phyloP scores from a whole-genome alignment of 2,797 vertebrate genomes.

The Limosa lapponica region DNA sequence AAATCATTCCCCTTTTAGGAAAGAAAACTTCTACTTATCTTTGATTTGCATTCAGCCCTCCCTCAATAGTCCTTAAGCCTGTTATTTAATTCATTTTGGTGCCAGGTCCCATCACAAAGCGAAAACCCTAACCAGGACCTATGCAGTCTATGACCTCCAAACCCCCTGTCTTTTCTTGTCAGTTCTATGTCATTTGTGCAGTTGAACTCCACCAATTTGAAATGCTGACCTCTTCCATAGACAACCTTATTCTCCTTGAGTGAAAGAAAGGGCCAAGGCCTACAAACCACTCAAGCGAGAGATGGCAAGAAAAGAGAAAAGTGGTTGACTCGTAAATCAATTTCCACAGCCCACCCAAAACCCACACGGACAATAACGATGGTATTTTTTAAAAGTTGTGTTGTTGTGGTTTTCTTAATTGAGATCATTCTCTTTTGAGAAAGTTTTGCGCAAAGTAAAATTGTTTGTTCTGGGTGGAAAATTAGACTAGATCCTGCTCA shows the following conservation, averaged over 20 bases:
- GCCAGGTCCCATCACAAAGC: slow-evolving; percentile 85
- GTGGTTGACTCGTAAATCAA: slow-evolving; percentile 87
- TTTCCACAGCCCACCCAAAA: slow-evolving; percentile 87
- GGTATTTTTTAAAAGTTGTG: slow-evolving; percentile 67
- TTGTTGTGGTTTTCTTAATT: slow-evolving; percentile 66
- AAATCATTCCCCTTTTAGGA: slow-evolving; percentile 83
- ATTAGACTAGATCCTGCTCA: not conserved
- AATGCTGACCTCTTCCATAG: slow-evolving; percentile 86
- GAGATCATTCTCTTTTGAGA: slow-evolving; percentile 18
- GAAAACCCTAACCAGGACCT: slow-evolving; percentile 80
- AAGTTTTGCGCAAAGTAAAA: slow-evolving; percentile 50
- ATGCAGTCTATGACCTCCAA: slow-evolving; percentile 84
- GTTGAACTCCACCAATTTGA: slow-evolving; percentile 87
- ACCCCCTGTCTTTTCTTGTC: slow-evolving; percentile 86
- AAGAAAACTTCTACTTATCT: slow-evolving; percentile 90
- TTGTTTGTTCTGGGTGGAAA: slow-evolving; percentile 45
- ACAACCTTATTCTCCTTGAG: slow-evolving; percentile 84
- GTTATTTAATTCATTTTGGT: slow-evolving; percentile 88
- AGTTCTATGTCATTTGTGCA: slow-evolving; percentile 86
- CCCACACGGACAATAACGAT: slow-evolving; percentile 70
- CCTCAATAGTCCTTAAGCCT: slow-evolving; percentile 87
- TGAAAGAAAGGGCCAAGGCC: slow-evolving; percentile 83
- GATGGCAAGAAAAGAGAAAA: slow-evolving; percentile 83
- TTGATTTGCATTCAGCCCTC: slow-evolving; percentile 87
- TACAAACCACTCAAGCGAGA: slow-evolving; percentile 85